Conservation (phyloP, 2,797 vertebrate genomes). For the Hyperoplus lanceolatus region DNA sequence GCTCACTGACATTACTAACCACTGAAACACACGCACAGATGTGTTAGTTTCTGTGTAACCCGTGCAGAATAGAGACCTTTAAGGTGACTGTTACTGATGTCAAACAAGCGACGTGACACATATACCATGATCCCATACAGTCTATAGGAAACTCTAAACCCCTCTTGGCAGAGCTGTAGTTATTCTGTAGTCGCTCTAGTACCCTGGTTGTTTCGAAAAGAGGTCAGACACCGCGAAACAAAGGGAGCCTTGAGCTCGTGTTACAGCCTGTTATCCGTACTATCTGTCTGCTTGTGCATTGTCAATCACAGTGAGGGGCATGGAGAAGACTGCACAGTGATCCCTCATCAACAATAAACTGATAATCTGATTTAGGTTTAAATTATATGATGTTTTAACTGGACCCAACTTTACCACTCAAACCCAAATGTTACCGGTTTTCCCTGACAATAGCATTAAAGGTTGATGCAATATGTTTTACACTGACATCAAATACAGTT, state of each 20-base stretch:
- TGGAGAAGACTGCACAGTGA: conserved; percentile 24
- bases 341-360: conserved; percentile 21
- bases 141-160: conserved; percentile 52
- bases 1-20: conserved; percentile 90
- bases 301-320: conserved; percentile 69
- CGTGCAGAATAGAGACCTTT: conserved; percentile 17
- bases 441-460: background rate
- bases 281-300: conserved; percentile 54
- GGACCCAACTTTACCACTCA: background rate
- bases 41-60: conserved; percentile 23
- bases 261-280: conserved; percentile 75
- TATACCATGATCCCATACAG: conserved; percentile 46
- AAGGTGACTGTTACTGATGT: conserved; percentile 49
- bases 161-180: conserved; percentile 37
- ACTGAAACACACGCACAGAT: conserved; percentile 79
- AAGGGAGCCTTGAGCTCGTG: conserved; percentile 78
- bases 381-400: background rate
- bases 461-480: background rate
- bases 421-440: conserved; percentile 1
- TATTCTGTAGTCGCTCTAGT: conserved; percentile 56
- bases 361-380: conserved; percentile 9
- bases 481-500: background rate
- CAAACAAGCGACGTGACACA: conserved; percentile 50
- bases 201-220: conserved; percentile 71
- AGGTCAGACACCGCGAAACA: conserved; percentile 73